Percentiles rank a stretch among this genome's conserved stretches.
Conservation (phyloP, 2,888 invertebrate species). For the Esperia sulphurella region DNA sequence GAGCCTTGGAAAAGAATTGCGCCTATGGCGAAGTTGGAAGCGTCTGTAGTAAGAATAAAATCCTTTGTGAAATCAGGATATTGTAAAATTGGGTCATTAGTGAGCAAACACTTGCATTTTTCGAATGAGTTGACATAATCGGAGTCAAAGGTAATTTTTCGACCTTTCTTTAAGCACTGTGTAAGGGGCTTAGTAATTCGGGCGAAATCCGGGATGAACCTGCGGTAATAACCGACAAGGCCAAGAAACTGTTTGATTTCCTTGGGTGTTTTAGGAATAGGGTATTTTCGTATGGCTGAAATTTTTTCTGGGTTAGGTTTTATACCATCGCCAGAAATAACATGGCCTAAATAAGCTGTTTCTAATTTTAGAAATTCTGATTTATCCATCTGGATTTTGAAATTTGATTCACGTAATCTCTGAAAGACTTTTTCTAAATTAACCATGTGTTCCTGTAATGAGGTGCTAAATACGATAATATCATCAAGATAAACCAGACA, state of each 20-base stretch:
- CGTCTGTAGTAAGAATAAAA: conserved; percentile 12
- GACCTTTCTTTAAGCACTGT: no score
- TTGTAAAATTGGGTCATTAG: conserved; percentile 2
- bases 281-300: not conserved
- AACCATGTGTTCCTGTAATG: no score
- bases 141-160: not conserved
- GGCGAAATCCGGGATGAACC: no score
- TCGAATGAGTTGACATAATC: conserved; percentile 4
- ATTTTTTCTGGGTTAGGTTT: conserved; percentile 15
- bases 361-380: conserved; percentile 14
- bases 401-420: no score
- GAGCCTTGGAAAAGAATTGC: conserved; percentile 14
- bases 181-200: no score
- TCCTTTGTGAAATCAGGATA: conserved; percentile 9
- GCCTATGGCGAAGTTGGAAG: conserved; percentile 12
- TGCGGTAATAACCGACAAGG: no score
- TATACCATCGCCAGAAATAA: conserved; percentile 9
- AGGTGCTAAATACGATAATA: no score
- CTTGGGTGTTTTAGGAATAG: conserved; percentile 6
- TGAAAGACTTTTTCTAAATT: no score
- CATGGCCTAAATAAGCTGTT: conserved; percentile 4
- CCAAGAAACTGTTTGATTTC: no score
- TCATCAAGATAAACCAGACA: conserved; percentile 15
- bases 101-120: conserved; percentile 4
- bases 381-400: no score